Evolutionary conservation across 1,140 invertebrate genomes (phyloP).

Genomic region (Anastrepha ludens): DNA sequence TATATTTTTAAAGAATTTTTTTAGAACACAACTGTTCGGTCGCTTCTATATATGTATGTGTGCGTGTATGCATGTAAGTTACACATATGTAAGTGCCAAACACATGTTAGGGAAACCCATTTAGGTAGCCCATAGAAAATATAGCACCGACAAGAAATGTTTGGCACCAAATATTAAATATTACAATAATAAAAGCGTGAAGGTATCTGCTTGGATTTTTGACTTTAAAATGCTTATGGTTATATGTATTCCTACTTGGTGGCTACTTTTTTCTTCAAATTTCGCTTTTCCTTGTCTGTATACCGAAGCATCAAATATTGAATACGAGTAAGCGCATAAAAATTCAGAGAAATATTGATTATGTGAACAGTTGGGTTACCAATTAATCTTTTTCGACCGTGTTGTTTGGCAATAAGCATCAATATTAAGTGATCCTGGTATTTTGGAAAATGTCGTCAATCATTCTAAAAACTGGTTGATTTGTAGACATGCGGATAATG

Average conservation of each 20-base stretch:
- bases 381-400: no score
- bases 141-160: not conserved
- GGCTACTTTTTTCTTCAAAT: not conserved
- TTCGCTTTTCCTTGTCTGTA: not conserved
- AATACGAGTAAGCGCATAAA: not conserved
- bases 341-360: not conserved
- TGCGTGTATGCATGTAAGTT: not conserved
- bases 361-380: no score
- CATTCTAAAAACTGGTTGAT: no score
- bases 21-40: slow-evolving; percentile 30
- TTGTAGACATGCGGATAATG: no score
- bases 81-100: not conserved
- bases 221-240: not conserved
- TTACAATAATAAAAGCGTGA: not conserved
- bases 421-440: no score
- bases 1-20: slow-evolving; percentile 32
- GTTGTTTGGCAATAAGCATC: no score
- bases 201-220: not conserved
- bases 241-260: not conserved
- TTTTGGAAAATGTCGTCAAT: no score
- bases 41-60: not conserved
- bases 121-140: no score
- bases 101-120: not conserved
- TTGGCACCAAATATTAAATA: slow-evolving; percentile 1
- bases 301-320: not conserved